Base-by-base conservation (phyloP, 2,113 vertebrate species). In the Dicaeum eximium region DNA sequence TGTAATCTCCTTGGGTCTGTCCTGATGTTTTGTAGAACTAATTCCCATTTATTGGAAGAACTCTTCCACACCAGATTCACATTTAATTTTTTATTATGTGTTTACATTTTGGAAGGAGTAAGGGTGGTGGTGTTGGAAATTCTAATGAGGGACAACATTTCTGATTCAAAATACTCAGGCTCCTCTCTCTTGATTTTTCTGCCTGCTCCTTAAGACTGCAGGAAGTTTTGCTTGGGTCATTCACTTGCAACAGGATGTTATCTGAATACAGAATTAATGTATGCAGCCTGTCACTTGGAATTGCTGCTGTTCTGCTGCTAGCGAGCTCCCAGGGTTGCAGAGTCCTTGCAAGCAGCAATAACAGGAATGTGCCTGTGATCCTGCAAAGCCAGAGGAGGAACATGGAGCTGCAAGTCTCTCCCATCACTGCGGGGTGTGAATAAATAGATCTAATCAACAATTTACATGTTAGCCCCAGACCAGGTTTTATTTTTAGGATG, bases 211-310 rank as follows among this genome's bases (percentile, higher is more conserved):
- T 31, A 54, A 83, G 66, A 44, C 87, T 86, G 85, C 93, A 74
- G 90, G 94, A 93, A 95, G 93, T 94, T 96, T 90, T 62, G 71
- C 85, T 54, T 47, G 82, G 92, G 93, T 96, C 94, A 53, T 73
- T 93, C 54, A 11, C 81, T 94, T 94, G 85, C 92, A 85, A 48
- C 85, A 83, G 93, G 92, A 67, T 90, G 90, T 80, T 93, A 25
- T 92, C 13, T 70, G 95, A 75, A 80, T 74, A 25, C 42, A 7
- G 79, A 93, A 37, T 57, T 93, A 94, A 95, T 95, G 60, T 47
- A 78, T 92, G 92, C 95, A 24, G 81, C 22, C 90, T 94, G 94
- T 94, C 94, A 86, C 90, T 88, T 64, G 92, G 48, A 58, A 78
- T 93, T 90, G 83, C 94, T 95, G 74, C 86, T 91, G 7, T 38